Conservation (phyloP, 30 jellyfish, hydroid and myxozoan species). For the Hydractinia echinata region DNA sequence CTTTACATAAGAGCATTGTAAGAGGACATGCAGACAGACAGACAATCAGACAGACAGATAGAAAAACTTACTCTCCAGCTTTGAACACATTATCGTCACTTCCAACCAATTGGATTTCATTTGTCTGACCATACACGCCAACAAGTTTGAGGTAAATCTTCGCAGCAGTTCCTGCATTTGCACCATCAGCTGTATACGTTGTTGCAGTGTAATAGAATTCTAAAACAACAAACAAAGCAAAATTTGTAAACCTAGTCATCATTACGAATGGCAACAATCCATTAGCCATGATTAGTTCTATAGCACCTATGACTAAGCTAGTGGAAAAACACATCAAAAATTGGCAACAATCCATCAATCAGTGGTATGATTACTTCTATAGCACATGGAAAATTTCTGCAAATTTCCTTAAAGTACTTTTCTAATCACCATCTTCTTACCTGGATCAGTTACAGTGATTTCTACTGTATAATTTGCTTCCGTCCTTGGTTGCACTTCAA, state of each 20-base stretch:
- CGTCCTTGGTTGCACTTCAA: conserved; percentile 60
- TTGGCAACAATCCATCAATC: no score
- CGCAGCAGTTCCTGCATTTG: conserved; percentile 82
- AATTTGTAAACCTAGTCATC: no score
- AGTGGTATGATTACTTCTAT: no score
- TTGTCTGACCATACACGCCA: conserved; percentile 85
- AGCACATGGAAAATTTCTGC: no score
- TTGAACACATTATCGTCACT: conserved; percentile 47
- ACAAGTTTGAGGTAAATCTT: conserved; percentile 49
- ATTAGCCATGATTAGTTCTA: no score
- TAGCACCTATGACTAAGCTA: no score
- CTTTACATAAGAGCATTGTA: neutral
- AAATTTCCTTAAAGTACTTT: neutral
- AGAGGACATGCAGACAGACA: neutral
- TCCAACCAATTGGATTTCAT: conserved; percentile 76
- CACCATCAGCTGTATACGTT: conserved; percentile 81
- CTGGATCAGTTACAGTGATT: conserved; percentile 54
- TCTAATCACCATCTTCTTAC: conserved; percentile 7
- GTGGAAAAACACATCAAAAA: no score
- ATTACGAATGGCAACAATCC: no score
- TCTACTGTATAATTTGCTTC: conserved; percentile 70
- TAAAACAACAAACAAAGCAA: neutral
- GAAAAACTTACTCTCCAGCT: conserved; percentile 84
- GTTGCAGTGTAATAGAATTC: conserved; percentile 75
- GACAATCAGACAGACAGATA: no score